These are phyloP conservation scores for Eufriesea mexicana DNA, from an alignment of 1,140 invertebrate species.

Conservation along the genomic window DNA sequence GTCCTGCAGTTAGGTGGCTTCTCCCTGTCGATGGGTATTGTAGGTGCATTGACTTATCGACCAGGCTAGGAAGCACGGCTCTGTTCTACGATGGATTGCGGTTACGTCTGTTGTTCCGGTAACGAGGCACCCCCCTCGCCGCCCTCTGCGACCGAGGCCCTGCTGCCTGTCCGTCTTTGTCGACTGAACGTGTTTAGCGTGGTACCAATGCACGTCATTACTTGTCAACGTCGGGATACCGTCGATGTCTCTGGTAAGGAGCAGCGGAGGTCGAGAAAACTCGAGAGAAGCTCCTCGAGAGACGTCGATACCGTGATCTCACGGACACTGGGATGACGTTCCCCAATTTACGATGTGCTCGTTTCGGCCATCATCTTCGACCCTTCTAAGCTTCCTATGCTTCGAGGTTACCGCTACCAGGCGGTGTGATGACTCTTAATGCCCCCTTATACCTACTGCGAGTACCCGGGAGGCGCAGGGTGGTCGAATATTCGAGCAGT, in stretches of 20 bases:
- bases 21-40: constrained; percentile 73
- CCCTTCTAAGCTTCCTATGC: neutral
- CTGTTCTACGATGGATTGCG: constrained; percentile 73
- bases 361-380: neutral
- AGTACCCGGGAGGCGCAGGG: no score
- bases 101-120: constrained; percentile 77
- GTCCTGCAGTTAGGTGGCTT: constrained; percentile 66
- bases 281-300: constrained; percentile 32
- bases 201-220: constrained; percentile 58
- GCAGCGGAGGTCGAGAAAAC: constrained; percentile 13
- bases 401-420: neutral
- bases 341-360: constrained; percentile 33
- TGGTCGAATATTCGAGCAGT: no score
- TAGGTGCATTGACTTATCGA: constrained; percentile 77
- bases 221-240: constrained; percentile 47
- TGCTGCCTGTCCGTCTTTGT: constrained; percentile 53
- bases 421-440: neutral
- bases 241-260: constrained; percentile 50
- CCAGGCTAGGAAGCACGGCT: constrained; percentile 65
- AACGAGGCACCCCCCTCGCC: constrained; percentile 65
- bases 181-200: constrained; percentile 10
- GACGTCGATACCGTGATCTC: constrained; percentile 23
- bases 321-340: neutral
- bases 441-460: no score
- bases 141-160: constrained; percentile 6